A percentile compares a stretch with the other conserved stretches of the same genome.
These are phyloP conservation scores for Myotis planiceps DNA, from an alignment of 2,797 vertebrate species.

Conservation along the genomic window DNA sequence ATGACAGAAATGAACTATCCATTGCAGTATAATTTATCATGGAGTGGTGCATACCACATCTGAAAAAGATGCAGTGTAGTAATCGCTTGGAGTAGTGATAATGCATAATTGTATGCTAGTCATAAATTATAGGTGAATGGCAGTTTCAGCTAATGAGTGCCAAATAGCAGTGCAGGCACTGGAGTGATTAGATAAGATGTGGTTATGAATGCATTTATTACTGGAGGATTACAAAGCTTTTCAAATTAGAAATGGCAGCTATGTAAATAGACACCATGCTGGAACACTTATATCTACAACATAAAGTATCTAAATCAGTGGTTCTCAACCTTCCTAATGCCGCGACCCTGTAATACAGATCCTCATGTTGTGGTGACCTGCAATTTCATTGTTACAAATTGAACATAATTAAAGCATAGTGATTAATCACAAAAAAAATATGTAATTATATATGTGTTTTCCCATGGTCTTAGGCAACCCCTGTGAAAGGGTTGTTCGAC, in stretches of 20 bases:
- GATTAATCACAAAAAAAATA: too few relatives aligned
- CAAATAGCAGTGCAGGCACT: constrained; percentile 84
- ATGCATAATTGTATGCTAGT: constrained; percentile 89
- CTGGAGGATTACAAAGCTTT: constrained; percentile 82
- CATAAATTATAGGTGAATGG: constrained; percentile 89
- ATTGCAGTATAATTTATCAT: constrained; percentile 87
- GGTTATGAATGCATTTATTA: constrained; percentile 86
- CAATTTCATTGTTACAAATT: too few relatives aligned
- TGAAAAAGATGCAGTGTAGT: constrained; percentile 87
- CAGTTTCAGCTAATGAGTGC: constrained; percentile 87
- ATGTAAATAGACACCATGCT: constrained; percentile 76
- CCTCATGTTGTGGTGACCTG: too few relatives aligned
- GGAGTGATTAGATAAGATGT: constrained; percentile 87
- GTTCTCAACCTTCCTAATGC: too few relatives aligned
- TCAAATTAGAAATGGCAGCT: constrained; percentile 77
- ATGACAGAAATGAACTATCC: constrained; percentile 86
- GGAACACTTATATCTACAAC: constrained; percentile 29
- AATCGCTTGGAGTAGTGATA: constrained; percentile 89
- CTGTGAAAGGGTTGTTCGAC: too few relatives aligned
- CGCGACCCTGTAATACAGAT: too few relatives aligned
- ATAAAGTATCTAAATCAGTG: background rate
- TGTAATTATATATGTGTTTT: too few relatives aligned
- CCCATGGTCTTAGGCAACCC: too few relatives aligned
- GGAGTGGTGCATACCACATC: constrained; percentile 84
- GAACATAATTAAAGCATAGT: too few relatives aligned